Conservation (phyloP, 2,113 vertebrate genomes). For the Camelus bactrianus region DNA sequence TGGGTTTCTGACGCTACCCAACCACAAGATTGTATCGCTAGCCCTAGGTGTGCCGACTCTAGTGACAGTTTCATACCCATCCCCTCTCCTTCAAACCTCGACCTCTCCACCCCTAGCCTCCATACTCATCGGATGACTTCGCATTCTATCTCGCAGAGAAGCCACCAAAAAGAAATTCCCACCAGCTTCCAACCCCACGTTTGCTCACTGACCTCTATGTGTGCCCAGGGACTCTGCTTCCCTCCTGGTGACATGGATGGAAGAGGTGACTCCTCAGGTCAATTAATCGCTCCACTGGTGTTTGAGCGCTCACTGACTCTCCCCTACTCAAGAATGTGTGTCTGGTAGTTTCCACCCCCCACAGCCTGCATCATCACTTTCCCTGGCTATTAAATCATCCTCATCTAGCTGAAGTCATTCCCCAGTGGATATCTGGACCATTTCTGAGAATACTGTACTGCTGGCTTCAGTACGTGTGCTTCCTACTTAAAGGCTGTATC, state of each 20-base stretch:
- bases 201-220: neutral
- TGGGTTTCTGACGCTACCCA: neutral
- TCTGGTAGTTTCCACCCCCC: too few species aligned
- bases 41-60: neutral
- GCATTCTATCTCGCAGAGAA: neutral
- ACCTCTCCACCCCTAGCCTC: rapidly evolving
- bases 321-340: neutral
- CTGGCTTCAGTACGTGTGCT: neutral
- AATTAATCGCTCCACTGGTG: rapidly evolving
- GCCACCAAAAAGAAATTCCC: neutral
- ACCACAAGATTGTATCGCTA: neutral
- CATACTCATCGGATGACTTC: neutral
- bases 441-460: neutral
- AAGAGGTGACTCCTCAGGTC: neutral
- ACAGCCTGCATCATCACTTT: neutral
- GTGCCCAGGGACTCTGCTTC: rapidly evolving
- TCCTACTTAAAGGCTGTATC: neutral
- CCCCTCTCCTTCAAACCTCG: neutral
- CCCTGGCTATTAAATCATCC: neutral
- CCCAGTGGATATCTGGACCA: neutral
- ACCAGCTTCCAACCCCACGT: neutral
- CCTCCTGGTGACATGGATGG: neutral
- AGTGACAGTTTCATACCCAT: neutral
- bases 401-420: neutral
- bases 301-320: neutral